phyloP scores from a whole-genome alignment of 2,888 invertebrate species.

The Synergus itoensis region DNA sequence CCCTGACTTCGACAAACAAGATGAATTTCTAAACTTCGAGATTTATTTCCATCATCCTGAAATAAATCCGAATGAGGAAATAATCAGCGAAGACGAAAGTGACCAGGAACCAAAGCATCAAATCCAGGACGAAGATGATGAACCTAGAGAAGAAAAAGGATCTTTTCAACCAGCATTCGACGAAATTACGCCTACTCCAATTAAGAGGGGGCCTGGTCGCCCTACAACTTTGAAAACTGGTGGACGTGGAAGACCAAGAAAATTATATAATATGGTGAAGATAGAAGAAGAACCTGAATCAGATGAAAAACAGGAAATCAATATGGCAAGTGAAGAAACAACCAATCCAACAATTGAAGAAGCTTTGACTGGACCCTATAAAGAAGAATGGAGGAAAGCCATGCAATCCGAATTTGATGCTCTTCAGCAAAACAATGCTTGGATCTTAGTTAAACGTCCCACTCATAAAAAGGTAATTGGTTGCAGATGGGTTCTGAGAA shows the following conservation, averaged over 20 bases:
- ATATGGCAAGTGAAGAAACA: background rate
- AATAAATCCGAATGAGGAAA: too few species aligned
- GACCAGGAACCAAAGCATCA: background rate
- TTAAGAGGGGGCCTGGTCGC: conserved; percentile 4
- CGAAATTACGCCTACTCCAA: background rate
- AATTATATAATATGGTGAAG: conserved; percentile 22
- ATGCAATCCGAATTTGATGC: conserved; percentile 45
- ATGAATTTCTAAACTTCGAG: too few species aligned
- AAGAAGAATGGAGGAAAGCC: conserved; percentile 44
- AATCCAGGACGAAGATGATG: background rate
- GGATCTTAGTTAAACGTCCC: conserved; percentile 46
- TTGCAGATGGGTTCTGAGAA: too few species aligned
- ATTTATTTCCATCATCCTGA: too few species aligned
- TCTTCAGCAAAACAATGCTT: conserved; percentile 40
- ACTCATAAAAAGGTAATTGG: conserved; percentile 38
- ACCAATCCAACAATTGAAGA: conserved; percentile 36
- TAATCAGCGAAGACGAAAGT: too few species aligned
- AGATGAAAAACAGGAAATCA: too few species aligned
- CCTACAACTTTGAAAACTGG: conserved; percentile 1
- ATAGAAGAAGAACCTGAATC: background rate
- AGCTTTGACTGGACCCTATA: conserved; percentile 38
- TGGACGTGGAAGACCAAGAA: conserved; percentile 36
- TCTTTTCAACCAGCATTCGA: too few species aligned
- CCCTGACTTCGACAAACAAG: too few species aligned
- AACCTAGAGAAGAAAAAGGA: background rate